Evolutionary conservation across 92 coral and sea anemone genomes (phyloP), one percentile per base, ranked within the genome.

Genomic region (Diadumene lineata): DNA sequence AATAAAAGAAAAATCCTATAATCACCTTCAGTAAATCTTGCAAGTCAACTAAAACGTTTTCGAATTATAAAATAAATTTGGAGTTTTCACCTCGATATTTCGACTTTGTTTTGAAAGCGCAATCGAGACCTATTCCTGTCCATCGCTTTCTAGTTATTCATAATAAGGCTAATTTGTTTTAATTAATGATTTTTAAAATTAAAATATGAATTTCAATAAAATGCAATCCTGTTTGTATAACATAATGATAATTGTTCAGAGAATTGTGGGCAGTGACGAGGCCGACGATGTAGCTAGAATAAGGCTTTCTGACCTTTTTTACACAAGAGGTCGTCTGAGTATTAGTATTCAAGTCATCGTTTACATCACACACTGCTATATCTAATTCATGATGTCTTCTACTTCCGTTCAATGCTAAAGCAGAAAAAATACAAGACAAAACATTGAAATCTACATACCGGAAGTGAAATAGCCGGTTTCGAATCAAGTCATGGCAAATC

Each of bases 391-490:
- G n/a, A 53, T 53, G 3, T 38, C 29, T 25, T 11, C 11, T n/a
- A 58, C 64, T 25, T 58, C 64, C 60, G 60, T 16, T 53, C 3
- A 53, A 21, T 21, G 60, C 60, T 53, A 15, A 6, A 53, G 60
- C 60, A 21, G 6, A 13, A 38, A 53, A 53, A 21, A 21, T 21
- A 15, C 60, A 58, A 58, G 7, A 19, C 31, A 25, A 26, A 62
- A 62, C 68, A 62, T 30, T 62, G 68, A 62, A 28, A 62, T 62
- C 18, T 62, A 6, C 64, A 56, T 25, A 72, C 77, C 77, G 77
- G 77, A 72, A 72, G 77, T 72, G 32, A 57, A 31, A 51, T 51
- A n/a, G n/a, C n/a, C n/a, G 48, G 34, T 69, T 69, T 51, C 32
- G 22, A 53, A 68, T 68, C 75, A 70, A 15, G 75, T 70, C 29